phyloP scores from a whole-genome alignment of 2,888 invertebrate species.

The Eremobia ochroleuca region DNA sequence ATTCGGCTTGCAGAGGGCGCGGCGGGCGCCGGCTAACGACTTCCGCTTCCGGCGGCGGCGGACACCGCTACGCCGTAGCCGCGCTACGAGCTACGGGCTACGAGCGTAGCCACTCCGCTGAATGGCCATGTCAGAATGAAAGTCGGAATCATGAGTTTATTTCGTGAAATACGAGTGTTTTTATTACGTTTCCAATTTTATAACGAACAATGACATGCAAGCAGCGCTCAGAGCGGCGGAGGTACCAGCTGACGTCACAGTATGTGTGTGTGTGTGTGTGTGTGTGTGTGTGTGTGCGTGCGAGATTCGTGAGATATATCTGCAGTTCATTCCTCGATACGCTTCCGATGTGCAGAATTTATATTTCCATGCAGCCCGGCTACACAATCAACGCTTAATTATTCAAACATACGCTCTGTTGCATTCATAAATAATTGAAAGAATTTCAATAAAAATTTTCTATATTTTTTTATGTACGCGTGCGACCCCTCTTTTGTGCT shows the following conservation, averaged over 20 bases:
- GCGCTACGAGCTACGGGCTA: conserved; percentile 51
- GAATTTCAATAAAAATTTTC: conserved; percentile 1
- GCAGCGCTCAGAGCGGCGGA: conserved; percentile 30
- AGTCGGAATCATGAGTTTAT: conserved; percentile 73
- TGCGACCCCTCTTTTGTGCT: conserved; percentile 22
- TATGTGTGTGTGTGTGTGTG: conserved; percentile 3
- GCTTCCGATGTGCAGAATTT: not conserved
- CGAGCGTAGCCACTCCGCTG: conserved; percentile 57
- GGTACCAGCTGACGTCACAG: conserved; percentile 26
- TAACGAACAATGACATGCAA: conserved; percentile 61
- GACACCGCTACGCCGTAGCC: conserved; percentile 69
- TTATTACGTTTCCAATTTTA: conserved; percentile 72
- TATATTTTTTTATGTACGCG: conserved; percentile 2
- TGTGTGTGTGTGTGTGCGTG: conserved; percentile 4
- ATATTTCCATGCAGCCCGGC: not conserved
- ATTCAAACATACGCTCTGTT: conserved; percentile 6
- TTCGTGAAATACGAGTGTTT: conserved; percentile 76
- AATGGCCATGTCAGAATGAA: conserved; percentile 67
- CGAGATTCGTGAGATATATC: conserved; percentile 8
- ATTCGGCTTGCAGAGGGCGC: conserved; percentile 64
- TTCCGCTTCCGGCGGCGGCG: conserved; percentile 82
- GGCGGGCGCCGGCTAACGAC: conserved; percentile 80
- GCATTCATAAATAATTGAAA: not conserved
- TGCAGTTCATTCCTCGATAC: conserved; percentile 12
- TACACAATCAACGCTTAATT: not conserved